phyloP scores from a whole-genome alignment of 2,113 vertebrate species.

The Dromaius novaehollandiae region DNA sequence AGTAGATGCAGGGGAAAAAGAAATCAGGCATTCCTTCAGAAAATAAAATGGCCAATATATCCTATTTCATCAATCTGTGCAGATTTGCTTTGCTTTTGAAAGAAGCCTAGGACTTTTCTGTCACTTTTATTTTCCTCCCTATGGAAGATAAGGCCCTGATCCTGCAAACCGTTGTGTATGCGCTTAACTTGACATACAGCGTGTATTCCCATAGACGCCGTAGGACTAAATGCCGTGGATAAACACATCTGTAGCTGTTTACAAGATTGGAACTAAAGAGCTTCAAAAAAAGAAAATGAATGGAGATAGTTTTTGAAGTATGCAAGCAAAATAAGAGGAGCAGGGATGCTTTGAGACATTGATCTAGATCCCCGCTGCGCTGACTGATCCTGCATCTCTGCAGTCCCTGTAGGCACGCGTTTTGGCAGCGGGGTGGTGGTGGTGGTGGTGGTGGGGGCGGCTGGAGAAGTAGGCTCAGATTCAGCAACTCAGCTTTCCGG shows the following conservation, averaged over 20 bases:
- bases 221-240: background rate
- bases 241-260: constrained; percentile 22
- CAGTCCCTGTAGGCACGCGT: background rate
- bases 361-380: background rate
- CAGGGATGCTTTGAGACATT: background rate
- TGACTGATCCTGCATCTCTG: background rate
- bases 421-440: background rate
- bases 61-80: background rate
- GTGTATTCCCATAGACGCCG: background rate
- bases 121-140: background rate
- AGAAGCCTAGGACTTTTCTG: background rate
- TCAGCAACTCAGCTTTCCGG: background rate
- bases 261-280: background rate
- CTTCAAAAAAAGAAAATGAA: background rate
- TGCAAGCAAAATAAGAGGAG: background rate
- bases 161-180: background rate
- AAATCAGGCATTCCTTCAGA: background rate
- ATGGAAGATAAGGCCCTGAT: background rate
- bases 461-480: background rate
- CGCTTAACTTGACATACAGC: background rate
- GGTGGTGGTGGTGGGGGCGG: background rate
- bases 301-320: background rate
- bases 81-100: background rate
- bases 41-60: background rate
- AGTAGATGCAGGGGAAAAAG: background rate